Percentiles rank a stretch among this genome's conserved stretches.
phyloP scores from a whole-genome alignment of 2,888 invertebrate species.

The Encarsia formosa region DNA sequence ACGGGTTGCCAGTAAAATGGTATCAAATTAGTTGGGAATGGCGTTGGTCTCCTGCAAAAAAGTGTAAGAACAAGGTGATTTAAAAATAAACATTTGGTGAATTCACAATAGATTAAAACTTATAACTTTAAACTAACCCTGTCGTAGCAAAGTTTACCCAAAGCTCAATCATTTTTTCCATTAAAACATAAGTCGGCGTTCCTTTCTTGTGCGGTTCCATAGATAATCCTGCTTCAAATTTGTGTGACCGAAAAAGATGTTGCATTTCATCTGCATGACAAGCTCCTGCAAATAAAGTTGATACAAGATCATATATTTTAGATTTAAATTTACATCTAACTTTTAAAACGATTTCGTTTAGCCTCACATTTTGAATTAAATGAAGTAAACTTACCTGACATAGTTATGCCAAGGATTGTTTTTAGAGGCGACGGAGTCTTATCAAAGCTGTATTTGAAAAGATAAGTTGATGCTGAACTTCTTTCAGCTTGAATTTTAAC shows the following conservation, averaged over 20 bases:
- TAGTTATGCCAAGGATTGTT: neutral
- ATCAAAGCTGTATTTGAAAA: constrained; percentile 39
- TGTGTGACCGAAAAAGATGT: constrained; percentile 24
- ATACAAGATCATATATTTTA: no score
- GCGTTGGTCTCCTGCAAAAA: constrained; percentile 41
- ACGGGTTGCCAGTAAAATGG: constrained; percentile 38
- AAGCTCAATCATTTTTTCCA: neutral
- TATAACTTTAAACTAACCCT: neutral
- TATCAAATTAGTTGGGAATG: constrained; percentile 30
- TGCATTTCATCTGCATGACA: constrained; percentile 37
- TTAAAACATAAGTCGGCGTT: neutral
- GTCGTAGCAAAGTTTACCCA: neutral
- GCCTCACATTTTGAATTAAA: neutral
- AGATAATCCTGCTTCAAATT: neutral
- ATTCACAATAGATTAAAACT: no score
- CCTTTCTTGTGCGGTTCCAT: neutral
- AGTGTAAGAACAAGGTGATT: no score
- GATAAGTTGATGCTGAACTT: constrained; percentile 31
- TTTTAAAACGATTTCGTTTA: no score
- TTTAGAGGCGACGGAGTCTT: constrained; percentile 27
- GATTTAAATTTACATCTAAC: no score
- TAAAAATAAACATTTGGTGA: no score
- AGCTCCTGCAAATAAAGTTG: constrained; percentile 27
- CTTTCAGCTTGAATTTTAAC: constrained; percentile 30
- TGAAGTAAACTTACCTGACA: constrained; percentile 2